These are phyloP conservation scores for Hippasteria phrygiana DNA, from an alignment of 53 echinoderm and acorn worm genomes.

Conservation along the genomic window DNA sequence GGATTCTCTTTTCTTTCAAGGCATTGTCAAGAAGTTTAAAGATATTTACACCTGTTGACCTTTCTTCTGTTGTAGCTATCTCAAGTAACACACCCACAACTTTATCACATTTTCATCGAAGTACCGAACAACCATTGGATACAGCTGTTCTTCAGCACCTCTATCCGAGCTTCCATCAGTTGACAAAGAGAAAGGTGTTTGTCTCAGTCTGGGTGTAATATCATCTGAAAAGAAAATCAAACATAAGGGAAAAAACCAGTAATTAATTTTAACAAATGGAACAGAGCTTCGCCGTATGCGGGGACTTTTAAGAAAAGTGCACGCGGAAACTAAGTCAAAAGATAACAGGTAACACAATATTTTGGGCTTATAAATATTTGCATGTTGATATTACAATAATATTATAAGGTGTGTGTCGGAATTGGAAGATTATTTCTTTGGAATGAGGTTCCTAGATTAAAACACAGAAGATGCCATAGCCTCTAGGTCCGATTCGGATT, in stretches of 20 bases:
- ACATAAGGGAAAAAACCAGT: background rate
- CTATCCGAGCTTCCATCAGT: conserved; percentile 56
- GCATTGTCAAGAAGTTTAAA: conserved; percentile 67
- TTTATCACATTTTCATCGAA: conserved; percentile 56
- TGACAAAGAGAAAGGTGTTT: conserved; percentile 58
- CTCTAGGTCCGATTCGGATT: too few relatives aligned
- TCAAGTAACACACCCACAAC: conserved; percentile 75
- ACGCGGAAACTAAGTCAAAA: background rate
- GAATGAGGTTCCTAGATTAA: too few relatives aligned
- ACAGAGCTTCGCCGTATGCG: background rate
- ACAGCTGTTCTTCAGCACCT: conserved; percentile 60
- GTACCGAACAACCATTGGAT: conserved; percentile 58
- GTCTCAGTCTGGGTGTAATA: conserved; percentile 54
- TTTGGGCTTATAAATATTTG: too few relatives aligned
- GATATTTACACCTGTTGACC: conserved; percentile 75
- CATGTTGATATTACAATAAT: too few relatives aligned
- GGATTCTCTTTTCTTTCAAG: conserved; percentile 58
- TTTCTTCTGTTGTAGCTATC: conserved; percentile 78
- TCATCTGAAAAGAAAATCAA: conserved; percentile 33
- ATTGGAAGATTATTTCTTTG: too few relatives aligned
- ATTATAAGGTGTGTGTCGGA: too few relatives aligned
- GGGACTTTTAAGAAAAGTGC: background rate
- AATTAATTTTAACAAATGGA: background rate
- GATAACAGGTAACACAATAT: too few relatives aligned
- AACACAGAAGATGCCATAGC: too few relatives aligned